Conservation (phyloP, 2,888 invertebrate genomes). For the Agrotis puta region DNA sequence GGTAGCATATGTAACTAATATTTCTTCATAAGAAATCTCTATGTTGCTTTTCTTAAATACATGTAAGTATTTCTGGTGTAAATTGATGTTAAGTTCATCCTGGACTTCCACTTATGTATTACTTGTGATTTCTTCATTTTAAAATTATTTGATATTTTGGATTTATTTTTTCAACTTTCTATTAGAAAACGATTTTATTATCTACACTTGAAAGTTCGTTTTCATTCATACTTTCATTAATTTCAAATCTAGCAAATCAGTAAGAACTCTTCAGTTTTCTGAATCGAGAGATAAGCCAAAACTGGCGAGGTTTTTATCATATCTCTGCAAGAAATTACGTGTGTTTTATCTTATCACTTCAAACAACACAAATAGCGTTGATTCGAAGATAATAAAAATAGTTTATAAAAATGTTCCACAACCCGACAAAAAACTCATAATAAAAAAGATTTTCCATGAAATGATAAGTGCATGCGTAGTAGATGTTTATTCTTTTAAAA, state of each 20-base stretch:
- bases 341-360: conserved; percentile 62
- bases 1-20: conserved; percentile 44
- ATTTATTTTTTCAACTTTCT: neutral
- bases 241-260: conserved; percentile 30
- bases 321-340: conserved; percentile 56
- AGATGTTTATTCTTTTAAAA: conserved; percentile 27
- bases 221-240: conserved; percentile 4
- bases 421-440: conserved; percentile 14
- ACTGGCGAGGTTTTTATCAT: conserved; percentile 54
- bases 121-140: conserved; percentile 7
- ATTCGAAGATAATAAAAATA: conserved; percentile 59
- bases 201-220: conserved; percentile 5
- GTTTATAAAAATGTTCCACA: conserved; percentile 47
- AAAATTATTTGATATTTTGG: neutral
- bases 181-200: conserved; percentile 1
- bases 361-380: conserved; percentile 56
- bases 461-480: conserved; percentile 31
- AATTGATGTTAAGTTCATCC: conserved; percentile 14
- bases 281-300: conserved; percentile 48
- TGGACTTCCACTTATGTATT: neutral
- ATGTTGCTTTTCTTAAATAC: conserved; percentile 43
- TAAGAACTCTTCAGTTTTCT: conserved; percentile 29
- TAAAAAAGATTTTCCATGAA: conserved; percentile 27
- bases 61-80: conserved; percentile 48
- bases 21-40: conserved; percentile 32